phyloP scores from a whole-genome alignment of 2,888 invertebrate species.

The Patella caerulea region DNA sequence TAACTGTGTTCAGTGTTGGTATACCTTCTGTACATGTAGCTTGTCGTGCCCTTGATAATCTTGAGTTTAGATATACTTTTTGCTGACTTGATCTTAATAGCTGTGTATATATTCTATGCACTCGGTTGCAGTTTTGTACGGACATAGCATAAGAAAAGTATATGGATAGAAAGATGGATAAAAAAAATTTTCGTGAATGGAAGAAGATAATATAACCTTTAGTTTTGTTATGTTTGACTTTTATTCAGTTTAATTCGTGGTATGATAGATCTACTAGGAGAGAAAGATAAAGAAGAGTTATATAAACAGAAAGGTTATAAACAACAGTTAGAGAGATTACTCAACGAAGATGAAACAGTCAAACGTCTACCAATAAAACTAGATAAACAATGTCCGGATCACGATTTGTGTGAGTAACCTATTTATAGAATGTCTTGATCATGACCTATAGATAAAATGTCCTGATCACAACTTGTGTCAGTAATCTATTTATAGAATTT shows the following conservation, averaged over 20 bases:
- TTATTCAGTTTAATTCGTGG: slow-evolving; percentile 30
- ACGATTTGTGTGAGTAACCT: not conserved
- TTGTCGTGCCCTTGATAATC: too few relatives aligned
- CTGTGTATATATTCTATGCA: too few relatives aligned
- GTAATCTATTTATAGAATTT: not conserved
- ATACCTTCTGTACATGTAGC: too few relatives aligned
- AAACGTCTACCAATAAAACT: not conserved
- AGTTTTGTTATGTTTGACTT: not conserved
- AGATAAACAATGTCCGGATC: not conserved
- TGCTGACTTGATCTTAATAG: too few relatives aligned
- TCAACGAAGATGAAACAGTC: not conserved
- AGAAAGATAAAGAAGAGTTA: slow-evolving; percentile 33
- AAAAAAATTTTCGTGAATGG: too few relatives aligned
- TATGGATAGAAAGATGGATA: too few relatives aligned
- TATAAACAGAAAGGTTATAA: slow-evolving; percentile 33
- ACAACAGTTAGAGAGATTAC: slow-evolving; percentile 28
- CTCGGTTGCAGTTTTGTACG: too few relatives aligned
- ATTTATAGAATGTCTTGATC: not conserved
- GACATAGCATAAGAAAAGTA: too few relatives aligned
- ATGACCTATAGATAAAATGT: not conserved
- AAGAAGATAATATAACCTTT: too few relatives aligned
- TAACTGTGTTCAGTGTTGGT: too few relatives aligned
- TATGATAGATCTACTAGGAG: slow-evolving; percentile 30
- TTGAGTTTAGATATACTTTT: too few relatives aligned
- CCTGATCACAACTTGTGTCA: not conserved